A percentile compares a stretch with the other conserved stretches of the same genome.
Conservation (phyloP, 2,797 vertebrate species). For the Danio tinwini region DNA sequence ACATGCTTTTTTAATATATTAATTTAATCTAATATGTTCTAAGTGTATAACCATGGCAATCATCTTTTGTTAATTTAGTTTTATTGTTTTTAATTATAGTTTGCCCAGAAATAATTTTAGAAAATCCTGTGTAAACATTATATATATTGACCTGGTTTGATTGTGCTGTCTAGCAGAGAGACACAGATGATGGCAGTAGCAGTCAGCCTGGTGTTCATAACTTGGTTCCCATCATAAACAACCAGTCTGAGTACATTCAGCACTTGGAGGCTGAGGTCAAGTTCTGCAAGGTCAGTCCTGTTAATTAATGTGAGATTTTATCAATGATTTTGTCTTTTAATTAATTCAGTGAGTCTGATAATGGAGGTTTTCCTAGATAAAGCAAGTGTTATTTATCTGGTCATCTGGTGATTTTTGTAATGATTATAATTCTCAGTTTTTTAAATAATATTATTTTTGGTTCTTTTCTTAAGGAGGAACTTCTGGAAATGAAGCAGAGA, state of each 20-base stretch:
- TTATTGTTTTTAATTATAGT: background rate
- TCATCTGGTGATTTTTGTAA: background rate
- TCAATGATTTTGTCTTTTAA: background rate
- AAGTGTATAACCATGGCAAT: background rate
- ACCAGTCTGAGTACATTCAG: conserved; percentile 91
- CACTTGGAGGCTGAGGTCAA: conserved; percentile 94
- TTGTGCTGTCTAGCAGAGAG: conserved; percentile 66
- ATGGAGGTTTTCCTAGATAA: background rate
- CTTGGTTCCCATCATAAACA: conserved; percentile 86
- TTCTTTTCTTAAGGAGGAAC: conserved; percentile 82
- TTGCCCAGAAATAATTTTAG: background rate
- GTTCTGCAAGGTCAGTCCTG: conserved; percentile 85
- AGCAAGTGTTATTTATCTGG: background rate
- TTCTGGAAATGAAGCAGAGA: conserved; percentile 83
- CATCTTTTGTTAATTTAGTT: background rate
- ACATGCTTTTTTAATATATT: no score
- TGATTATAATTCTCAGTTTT: background rate
- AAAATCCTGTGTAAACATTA: background rate
- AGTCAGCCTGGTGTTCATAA: conserved; percentile 75
- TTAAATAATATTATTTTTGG: conserved; percentile 28
- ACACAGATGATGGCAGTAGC: conserved; percentile 67
- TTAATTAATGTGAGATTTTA: conserved; percentile 30
- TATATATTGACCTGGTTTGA: background rate
- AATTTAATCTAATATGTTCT: no score
- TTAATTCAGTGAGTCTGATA: background rate